Conservation (phyloP, 2,888 invertebrate species). For the Automeris io region DNA sequence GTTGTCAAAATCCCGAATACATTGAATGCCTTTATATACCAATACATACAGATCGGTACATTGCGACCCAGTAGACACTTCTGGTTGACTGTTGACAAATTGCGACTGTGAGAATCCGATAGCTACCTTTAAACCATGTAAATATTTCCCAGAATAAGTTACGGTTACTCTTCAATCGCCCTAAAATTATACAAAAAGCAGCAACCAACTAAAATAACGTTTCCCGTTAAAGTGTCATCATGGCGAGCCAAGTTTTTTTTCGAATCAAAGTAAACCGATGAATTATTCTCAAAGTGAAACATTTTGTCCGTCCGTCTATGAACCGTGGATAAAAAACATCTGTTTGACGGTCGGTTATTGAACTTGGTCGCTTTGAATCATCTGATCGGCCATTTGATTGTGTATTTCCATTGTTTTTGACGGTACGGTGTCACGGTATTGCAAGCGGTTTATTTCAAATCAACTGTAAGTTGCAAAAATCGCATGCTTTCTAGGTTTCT, state of each 20-base stretch:
- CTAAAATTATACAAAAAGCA: not conserved
- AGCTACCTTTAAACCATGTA: too few relatives aligned
- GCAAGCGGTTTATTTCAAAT: not conserved
- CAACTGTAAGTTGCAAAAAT: too few relatives aligned
- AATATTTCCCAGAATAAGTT: too few relatives aligned
- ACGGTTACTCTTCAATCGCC: too few relatives aligned
- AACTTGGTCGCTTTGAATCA: slow-evolving; percentile 26
- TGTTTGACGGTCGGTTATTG: slow-evolving; percentile 22
- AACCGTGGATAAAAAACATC: slow-evolving; percentile 18
- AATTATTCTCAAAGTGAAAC: not conserved
- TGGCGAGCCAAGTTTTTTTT: not conserved
- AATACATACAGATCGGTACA: too few relatives aligned
- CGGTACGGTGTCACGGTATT: not conserved
- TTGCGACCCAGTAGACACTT: too few relatives aligned
- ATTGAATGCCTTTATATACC: too few relatives aligned
- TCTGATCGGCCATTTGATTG: slow-evolving; percentile 23
- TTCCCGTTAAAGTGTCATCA: not conserved
- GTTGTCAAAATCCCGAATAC: too few relatives aligned
- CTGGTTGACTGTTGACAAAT: too few relatives aligned
- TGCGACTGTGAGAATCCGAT: too few relatives aligned
- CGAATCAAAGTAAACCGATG: not conserved
- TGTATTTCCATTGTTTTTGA: slow-evolving; percentile 12
- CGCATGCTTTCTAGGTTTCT: too few relatives aligned
- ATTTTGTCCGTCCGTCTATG: slow-evolving; percentile 6
- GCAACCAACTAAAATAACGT: too few relatives aligned